Evolutionary conservation across 2,888 invertebrate genomes (phyloP), one percentile per base, ranked within the genome.

Genomic region (Thera obeliscata): DNA sequence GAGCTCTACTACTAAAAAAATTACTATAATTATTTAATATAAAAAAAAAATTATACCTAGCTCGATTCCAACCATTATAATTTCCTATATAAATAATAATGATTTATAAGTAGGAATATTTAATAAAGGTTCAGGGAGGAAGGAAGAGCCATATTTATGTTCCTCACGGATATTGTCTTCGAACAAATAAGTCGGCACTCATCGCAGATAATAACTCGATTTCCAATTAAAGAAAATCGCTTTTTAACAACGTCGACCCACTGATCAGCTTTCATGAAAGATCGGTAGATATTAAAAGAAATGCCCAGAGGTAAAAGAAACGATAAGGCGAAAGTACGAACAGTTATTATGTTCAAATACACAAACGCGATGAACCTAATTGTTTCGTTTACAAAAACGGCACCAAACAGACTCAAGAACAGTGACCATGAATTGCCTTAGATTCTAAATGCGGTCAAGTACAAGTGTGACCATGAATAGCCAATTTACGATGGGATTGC

Each of bases 241-340:
- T 80, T 81, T 82, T 84, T 82, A 76, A 78, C 79, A 78, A 79
- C 76, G 76, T 81, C 78, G 52, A 75, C n/a, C 43, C 75, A 70
- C 76, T 82, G 84, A 84, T 84, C 82, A 81, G 76, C 74, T 78
- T 83, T 83, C 80, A 83, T 82, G 80, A 85, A 84, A 79, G 79
- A 76, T 78, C 72, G 75, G 78, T 80, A 78, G 82, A 80, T 82
- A 76, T 77, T 70, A 72, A 77, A 75, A 71, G 73, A 74, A 71
- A 65, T 67, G 71, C 61, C 71, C 69, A 56, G 35, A 50, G 64
- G 64, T 43, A 57, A 57, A 66, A 22, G 0, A 48, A 46, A 52
- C 8, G 41, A 41, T 36, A 6, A 8, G 56, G 48, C 36, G 1
- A 58, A 33, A 35, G 11, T 46, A 61, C 41, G 11, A 43, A 57